These are phyloP conservation scores for Vombatus ursinus DNA, from an alignment of 2,113 vertebrate species.

Conservation along the genomic window DNA sequence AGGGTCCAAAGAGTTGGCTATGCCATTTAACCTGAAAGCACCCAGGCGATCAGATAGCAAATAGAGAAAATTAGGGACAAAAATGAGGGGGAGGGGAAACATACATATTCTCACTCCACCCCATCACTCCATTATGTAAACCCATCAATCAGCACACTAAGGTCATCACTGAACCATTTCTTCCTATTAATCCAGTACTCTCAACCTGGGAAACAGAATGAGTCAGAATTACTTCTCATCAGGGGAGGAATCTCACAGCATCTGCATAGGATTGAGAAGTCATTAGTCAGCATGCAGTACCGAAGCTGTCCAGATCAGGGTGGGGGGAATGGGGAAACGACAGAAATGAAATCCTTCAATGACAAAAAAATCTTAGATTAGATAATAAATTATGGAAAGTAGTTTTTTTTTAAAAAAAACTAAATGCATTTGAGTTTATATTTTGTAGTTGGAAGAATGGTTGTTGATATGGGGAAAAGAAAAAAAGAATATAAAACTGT, in stretches of 20 bases:
- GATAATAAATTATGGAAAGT: neutral
- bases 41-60: neutral
- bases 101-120: neutral
- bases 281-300: neutral
- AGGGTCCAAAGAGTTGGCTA: neutral
- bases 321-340: neutral
- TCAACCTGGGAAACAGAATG: neutral
- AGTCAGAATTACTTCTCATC: fast-evolving
- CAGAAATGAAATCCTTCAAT: neutral
- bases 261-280: neutral
- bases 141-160: neutral
- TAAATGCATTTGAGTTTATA: neutral
- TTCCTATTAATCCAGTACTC: neutral
- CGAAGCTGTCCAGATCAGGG: neutral
- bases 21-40: constrained; percentile 19
- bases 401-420: neutral
- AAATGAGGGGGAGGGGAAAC: neutral
- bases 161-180: neutral
- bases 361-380: neutral
- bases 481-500: neutral
- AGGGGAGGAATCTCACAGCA: neutral
- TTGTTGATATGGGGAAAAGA: neutral
- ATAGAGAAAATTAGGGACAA: constrained; percentile 5
- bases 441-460: neutral
- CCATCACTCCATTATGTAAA: neutral